Evolutionary conservation across 2,888 invertebrate genomes (phyloP), one percentile per base, ranked within the genome.

Genomic region (Agapetus fuscipes): DNA sequence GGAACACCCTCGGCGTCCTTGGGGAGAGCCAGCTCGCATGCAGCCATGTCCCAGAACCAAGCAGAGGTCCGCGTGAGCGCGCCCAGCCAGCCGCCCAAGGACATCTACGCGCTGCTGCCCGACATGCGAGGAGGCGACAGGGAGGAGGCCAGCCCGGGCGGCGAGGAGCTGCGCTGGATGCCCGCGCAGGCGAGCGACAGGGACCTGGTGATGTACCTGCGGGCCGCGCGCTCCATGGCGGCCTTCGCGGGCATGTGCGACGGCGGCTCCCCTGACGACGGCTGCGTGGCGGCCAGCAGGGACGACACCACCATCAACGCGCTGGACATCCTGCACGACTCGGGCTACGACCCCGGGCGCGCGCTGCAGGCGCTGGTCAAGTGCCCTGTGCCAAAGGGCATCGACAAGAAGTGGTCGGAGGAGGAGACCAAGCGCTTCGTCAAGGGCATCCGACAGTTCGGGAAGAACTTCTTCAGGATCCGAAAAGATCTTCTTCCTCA

Each of bases 191-290:
- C 89, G 52, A 76, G 84, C 56, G 96, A 96, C 71, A 84, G 89
- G 54, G 95, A 96, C 72, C 78, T 96, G 61, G 80, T 95, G 59
- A 95, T 96, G 94, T 96, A 91, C 73, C 78, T 96, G 62, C 75
- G 95, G 56, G 96, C 95, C 53, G 95, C 94, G 51, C 81, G 95
- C 56, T 94, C 94, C 47, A 94, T 97, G 87, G 95, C 96, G 59
- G 95, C 95, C 43, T 96, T 96, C 70, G 95, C 95, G 53, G 93
- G 95, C 54, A 94, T 96, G 93, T 95, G 95, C 76, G 94, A 95
- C 74, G 94, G 94, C 49, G 95, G 95, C 42, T 89, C 89, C 50
- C 87, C 94, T 37, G 95, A 95, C 66, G 95, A 96, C 66, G 95
- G 95, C 56, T 94, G 93, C 67, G 83, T 90, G 57, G 94, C 95